Conservation (phyloP, 2,113 vertebrate genomes). For the Pseudorasbora parva region DNA sequence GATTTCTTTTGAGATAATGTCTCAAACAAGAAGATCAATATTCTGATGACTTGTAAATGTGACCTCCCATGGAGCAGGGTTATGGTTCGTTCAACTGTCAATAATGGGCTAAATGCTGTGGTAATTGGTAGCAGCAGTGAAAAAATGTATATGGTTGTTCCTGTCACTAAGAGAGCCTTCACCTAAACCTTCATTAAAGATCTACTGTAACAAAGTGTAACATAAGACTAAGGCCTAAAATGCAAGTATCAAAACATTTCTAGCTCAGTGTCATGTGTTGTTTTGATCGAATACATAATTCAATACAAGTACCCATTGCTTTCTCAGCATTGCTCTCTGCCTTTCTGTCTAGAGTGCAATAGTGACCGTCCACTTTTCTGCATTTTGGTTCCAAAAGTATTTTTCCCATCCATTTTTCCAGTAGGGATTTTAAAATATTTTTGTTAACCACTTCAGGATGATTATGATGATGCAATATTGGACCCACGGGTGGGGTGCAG, state of each 20-base stretch:
- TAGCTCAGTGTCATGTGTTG: not conserved
- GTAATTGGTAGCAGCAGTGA: not conserved
- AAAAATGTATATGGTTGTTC: not conserved
- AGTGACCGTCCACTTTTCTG: not conserved
- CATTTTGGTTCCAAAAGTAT: not conserved
- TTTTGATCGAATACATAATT: not conserved
- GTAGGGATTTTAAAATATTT: not conserved
- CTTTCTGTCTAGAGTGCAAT: not conserved
- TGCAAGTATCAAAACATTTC: not conserved
- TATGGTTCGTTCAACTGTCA: not conserved
- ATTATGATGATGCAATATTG: no score
- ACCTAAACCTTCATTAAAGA: not conserved
- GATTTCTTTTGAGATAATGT: not conserved
- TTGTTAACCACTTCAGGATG: no score
- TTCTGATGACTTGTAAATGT: conserved; percentile 33
- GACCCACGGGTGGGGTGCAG: no score
- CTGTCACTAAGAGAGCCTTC: not conserved
- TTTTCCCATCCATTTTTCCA: not conserved
- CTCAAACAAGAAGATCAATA: conserved; percentile 45
- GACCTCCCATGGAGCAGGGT: not conserved
- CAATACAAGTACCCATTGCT: not conserved
- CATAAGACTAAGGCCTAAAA: not conserved
- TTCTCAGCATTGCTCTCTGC: not conserved
- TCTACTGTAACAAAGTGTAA: not conserved
- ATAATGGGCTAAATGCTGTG: not conserved